Percentiles rank a stretch among this genome's conserved stretches.
Evolutionary conservation across 2,113 vertebrate genomes (phyloP).

Genomic region (Pelvicachromis taeniatus): DNA sequence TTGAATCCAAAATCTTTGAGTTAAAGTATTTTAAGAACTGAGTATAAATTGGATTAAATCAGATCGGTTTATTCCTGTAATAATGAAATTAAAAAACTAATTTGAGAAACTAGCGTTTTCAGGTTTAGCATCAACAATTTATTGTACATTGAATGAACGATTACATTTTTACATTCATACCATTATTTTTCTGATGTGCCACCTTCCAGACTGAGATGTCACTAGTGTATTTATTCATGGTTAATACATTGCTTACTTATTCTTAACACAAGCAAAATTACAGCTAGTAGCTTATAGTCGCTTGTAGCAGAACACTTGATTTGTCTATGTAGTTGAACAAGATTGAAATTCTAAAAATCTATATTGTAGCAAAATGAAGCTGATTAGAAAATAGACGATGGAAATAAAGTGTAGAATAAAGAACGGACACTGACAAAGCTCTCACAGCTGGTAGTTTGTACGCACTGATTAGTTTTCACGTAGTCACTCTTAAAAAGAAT

Average conservation of each 20-base stretch:
- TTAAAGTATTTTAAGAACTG: background rate
- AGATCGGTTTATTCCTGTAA: background rate
- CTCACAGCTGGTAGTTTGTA: background rate
- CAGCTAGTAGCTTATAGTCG: background rate
- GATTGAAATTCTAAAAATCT: background rate
- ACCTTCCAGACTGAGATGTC: background rate
- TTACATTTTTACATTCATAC: background rate
- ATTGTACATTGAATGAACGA: background rate
- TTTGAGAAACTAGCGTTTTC: background rate
- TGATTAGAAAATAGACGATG: background rate
- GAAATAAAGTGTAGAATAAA: background rate
- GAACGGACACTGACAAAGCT: background rate
- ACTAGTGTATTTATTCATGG: background rate
- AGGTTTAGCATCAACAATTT: background rate
- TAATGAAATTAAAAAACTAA: background rate
- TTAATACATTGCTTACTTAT: background rate
- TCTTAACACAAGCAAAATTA: background rate
- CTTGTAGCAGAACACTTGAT: background rate
- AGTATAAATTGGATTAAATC: background rate
- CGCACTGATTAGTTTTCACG: no score
- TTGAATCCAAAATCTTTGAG: background rate
- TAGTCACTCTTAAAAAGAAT: no score
- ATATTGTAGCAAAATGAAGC: background rate
- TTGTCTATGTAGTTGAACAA: background rate
- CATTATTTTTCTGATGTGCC: background rate